Evolutionary conservation across 1,140 invertebrate genomes (phyloP).

Genomic region (Neotoxoptera formosana): DNA sequence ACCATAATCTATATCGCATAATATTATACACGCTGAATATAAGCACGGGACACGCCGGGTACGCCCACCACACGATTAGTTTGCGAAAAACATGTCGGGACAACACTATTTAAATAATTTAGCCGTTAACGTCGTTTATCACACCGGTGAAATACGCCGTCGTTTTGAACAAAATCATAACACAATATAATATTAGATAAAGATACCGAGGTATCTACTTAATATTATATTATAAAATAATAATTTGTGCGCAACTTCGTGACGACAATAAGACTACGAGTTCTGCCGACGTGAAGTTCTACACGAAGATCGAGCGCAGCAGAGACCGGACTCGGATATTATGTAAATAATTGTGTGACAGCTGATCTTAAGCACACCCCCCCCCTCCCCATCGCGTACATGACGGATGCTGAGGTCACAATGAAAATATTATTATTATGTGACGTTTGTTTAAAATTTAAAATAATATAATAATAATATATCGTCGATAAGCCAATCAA

Average conservation of each 20-base stretch:
- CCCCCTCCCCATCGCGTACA: too few species aligned
- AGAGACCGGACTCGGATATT: not conserved
- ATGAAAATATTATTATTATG: too few species aligned
- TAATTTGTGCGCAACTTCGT: not conserved
- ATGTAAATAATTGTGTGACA: not conserved
- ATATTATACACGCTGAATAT: not conserved
- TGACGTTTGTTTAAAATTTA: too few species aligned
- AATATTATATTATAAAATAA: too few species aligned
- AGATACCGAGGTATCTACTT: too few species aligned
- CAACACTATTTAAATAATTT: not conserved
- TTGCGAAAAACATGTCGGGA: not conserved
- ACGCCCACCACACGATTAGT: not conserved
- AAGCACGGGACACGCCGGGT: not conserved
- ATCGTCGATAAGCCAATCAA: not conserved
- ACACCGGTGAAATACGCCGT: not conserved
- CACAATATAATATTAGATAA: not conserved
- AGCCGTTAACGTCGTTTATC: not conserved
- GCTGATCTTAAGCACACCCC: too few species aligned
- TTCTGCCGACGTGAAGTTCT: not conserved
- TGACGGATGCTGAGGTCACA: too few species aligned
- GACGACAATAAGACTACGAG: not conserved
- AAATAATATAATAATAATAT: too few species aligned
- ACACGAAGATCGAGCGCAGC: not conserved
- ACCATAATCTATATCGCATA: not conserved
- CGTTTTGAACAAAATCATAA: not conserved